phyloP scores from a whole-genome alignment of 1,140 invertebrate genomes.

The Oncopodura yosiiana region DNA sequence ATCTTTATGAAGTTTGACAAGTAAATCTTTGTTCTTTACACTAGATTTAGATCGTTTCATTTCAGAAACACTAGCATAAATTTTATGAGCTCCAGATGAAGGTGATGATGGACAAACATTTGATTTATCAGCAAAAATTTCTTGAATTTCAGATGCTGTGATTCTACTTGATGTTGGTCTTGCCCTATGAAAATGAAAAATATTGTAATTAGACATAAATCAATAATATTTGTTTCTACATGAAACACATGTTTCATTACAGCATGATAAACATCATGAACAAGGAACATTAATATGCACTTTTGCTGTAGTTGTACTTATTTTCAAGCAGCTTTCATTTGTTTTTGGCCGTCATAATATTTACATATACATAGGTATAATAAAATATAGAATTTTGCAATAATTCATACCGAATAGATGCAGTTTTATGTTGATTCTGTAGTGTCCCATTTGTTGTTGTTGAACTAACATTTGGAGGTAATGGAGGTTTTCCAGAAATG shows the following conservation, averaged over 20 bases:
- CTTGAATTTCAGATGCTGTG: slow-evolving; percentile 77
- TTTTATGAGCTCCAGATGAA: slow-evolving; percentile 51
- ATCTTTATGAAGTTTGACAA: slow-evolving; percentile 55
- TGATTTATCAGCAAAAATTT: slow-evolving; percentile 70
- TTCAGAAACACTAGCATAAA: slow-evolving; percentile 87
- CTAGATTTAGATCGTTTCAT: slow-evolving; percentile 70
- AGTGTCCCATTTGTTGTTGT: slow-evolving; percentile 6
- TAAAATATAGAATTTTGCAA: too few species aligned
- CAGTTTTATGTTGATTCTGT: slow-evolving; percentile 56
- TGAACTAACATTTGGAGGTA: slow-evolving; percentile 24
- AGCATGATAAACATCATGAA: too few species aligned
- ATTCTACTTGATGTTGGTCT: slow-evolving; percentile 74
- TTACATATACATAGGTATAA: too few species aligned
- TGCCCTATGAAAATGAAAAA: too few species aligned
- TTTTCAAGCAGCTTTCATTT: too few species aligned
- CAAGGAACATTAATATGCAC: too few species aligned
- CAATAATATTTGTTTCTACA: too few species aligned
- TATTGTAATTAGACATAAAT: too few species aligned
- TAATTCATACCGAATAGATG: slow-evolving; percentile 76
- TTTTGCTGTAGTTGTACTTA: too few species aligned
- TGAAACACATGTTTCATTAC: too few species aligned
- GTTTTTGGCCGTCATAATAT: too few species aligned
- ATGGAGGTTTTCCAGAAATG: slow-evolving; percentile 41
- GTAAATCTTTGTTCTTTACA: slow-evolving; percentile 31
- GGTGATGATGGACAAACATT: slow-evolving; percentile 47